Conservation (phyloP, 2,797 vertebrate genomes). For the Podargus strigoides region DNA sequence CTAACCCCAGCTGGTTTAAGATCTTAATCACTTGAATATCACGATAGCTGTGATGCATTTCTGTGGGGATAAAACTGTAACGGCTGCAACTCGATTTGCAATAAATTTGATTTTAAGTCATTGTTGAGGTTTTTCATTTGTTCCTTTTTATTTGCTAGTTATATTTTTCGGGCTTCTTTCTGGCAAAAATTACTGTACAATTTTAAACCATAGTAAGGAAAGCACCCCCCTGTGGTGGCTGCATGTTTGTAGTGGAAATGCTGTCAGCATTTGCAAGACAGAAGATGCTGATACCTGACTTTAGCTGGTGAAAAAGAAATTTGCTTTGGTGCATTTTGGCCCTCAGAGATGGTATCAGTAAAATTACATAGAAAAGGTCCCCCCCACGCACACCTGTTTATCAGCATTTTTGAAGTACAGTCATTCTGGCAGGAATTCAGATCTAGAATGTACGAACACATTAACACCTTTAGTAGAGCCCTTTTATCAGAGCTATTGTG, state of each 20-base stretch:
- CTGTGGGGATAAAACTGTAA: not conserved
- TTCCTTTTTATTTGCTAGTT: not conserved
- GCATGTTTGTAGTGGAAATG: not conserved
- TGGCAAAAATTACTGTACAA: not conserved
- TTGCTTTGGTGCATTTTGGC: not conserved
- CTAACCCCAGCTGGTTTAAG: not conserved
- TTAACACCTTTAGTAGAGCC: conserved; percentile 44
- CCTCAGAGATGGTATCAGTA: not conserved
- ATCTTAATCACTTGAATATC: not conserved
- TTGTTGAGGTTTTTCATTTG: not conserved
- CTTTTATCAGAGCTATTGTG: not conserved
- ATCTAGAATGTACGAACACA: conserved; percentile 4
- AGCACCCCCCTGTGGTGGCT: not conserved
- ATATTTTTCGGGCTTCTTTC: not conserved
- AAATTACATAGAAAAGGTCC: not conserved
- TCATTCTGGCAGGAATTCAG: conserved; percentile 28
- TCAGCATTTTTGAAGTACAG: conserved; percentile 17
- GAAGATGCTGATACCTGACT: not conserved
- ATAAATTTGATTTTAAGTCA: not conserved
- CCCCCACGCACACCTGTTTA: not conserved
- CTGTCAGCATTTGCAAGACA: not conserved
- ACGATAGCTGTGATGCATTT: not conserved
- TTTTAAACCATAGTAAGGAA: not conserved
- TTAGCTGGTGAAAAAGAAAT: not conserved
- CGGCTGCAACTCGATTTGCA: not conserved